These are phyloP conservation scores for Drosophila hawaiiensis DNA, from an alignment of 2,888 invertebrate genomes.

Conservation along the genomic window DNA sequence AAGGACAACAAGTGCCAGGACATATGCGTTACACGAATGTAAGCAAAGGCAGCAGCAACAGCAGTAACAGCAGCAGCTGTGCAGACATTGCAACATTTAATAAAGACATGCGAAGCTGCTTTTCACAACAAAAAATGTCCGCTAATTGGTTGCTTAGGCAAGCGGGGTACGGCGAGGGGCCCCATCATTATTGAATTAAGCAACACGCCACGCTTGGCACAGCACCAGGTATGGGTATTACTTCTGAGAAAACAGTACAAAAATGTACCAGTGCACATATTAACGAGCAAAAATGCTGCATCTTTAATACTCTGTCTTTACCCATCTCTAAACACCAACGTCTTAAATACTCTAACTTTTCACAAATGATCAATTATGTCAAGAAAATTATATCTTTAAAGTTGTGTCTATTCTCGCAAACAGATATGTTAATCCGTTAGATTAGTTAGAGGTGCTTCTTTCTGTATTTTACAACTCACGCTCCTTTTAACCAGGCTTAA, in stretches of 20 bases:
- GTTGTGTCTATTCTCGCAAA: not conserved
- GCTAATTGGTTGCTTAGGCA: conserved; percentile 66
- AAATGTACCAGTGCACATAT: not conserved
- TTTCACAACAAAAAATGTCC: conserved; percentile 41
- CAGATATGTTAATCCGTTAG: not conserved
- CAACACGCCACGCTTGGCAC: not conserved
- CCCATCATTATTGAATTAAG: conserved; percentile 40
- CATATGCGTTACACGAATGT: conserved; percentile 29
- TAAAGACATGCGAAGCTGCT: conserved; percentile 71
- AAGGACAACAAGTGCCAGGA: conserved; percentile 44
- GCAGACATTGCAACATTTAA: conserved; percentile 75
- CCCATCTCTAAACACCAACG: not conserved
- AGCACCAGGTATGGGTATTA: not conserved
- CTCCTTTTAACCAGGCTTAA: fast-evolving
- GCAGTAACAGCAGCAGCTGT: conserved; percentile 51
- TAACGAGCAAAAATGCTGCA: too few relatives aligned
- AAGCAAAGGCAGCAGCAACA: conserved; percentile 13
- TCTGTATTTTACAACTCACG: not conserved
- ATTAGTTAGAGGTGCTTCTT: not conserved
- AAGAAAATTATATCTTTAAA: fast-evolving
- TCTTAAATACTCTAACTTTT: not conserved
- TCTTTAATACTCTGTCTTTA: too few relatives aligned
- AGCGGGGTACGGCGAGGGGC: not conserved
- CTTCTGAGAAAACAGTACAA: not conserved
- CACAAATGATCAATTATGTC: not conserved